phyloP scores from a whole-genome alignment of 2,888 invertebrate species.

The Agonopterix arenella region DNA sequence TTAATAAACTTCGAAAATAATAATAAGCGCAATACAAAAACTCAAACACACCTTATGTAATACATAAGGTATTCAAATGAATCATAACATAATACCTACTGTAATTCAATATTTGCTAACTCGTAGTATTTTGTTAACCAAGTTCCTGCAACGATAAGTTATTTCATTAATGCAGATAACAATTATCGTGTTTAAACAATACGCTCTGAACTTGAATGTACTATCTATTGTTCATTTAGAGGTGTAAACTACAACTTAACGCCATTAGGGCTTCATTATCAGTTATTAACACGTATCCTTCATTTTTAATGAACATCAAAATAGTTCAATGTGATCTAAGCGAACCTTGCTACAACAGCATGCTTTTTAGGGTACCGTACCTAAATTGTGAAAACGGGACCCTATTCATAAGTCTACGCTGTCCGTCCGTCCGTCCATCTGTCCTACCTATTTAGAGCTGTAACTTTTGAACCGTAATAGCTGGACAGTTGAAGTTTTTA shows the following conservation, averaged over 20 bases:
- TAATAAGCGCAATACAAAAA: no score
- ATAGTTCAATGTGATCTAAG: no score
- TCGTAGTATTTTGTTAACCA: conserved; percentile 24
- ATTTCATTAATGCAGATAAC: conserved; percentile 16
- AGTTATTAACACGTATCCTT: neutral
- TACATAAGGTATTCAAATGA: conserved; percentile 19
- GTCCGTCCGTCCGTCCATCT: no score
- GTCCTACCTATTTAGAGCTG: no score
- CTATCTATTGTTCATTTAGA: conserved; percentile 11
- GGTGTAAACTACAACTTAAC: conserved; percentile 30
- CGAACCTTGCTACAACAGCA: no score
- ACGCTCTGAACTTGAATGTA: conserved; percentile 2
- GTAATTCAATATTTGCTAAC: conserved; percentile 18
- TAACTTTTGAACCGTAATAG: no score
- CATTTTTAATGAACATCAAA: no score
- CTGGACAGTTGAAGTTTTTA: no score
- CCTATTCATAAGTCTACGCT: no score
- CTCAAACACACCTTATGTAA: neutral
- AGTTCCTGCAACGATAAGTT: conserved; percentile 15
- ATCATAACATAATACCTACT: conserved; percentile 19
- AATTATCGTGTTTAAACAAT: conserved; percentile 20
- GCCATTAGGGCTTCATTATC: conserved; percentile 43
- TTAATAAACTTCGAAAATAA: no score
- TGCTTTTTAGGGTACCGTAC: no score
- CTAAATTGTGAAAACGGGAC: no score